phyloP scores from a whole-genome alignment of 92 coral and sea anemone genomes.

The Porites lobata region DNA sequence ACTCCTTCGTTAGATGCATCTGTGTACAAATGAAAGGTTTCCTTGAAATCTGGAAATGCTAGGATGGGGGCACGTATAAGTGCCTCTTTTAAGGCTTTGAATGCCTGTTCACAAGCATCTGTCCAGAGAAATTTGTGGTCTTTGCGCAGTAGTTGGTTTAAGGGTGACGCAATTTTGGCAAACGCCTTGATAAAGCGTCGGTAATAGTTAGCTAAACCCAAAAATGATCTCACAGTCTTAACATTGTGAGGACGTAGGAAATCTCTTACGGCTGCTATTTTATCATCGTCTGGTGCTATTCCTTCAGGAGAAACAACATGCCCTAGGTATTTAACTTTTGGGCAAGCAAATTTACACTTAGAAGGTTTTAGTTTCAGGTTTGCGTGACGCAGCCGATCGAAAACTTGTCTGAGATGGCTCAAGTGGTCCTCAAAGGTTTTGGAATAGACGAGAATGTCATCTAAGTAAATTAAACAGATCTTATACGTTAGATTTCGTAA shows the following conservation, averaged over 20 bases:
- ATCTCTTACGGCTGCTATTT: slow-evolving; percentile 53
- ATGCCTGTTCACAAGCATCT: slow-evolving; percentile 44
- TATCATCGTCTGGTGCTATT: slow-evolving; percentile 64
- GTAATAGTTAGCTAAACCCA: slow-evolving; percentile 77
- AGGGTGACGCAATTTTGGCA: slow-evolving; percentile 63
- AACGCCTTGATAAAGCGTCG: slow-evolving; percentile 59
- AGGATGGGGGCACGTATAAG: slow-evolving; percentile 60
- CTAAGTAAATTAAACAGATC: slow-evolving; percentile 28
- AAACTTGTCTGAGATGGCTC: slow-evolving; percentile 47
- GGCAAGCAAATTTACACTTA: too few species aligned
- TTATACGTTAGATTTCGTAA: slow-evolving; percentile 42
- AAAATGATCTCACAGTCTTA: slow-evolving; percentile 61
- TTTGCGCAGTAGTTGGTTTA: slow-evolving; percentile 55
- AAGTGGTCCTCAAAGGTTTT: slow-evolving; percentile 55
- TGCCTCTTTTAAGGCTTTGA: slow-evolving; percentile 42
- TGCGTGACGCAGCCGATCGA: slow-evolving; percentile 51
- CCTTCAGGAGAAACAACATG: slow-evolving; percentile 63
- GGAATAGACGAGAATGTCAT: slow-evolving; percentile 51
- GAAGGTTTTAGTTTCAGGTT: slow-evolving; percentile 46
- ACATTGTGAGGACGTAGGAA: slow-evolving; percentile 55
- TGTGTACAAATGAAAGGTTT: slow-evolving; percentile 46
- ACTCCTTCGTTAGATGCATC: slow-evolving; percentile 49
- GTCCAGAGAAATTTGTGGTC: slow-evolving; percentile 64
- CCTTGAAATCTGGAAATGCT: slow-evolving; percentile 65
- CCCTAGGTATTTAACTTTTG: slow-evolving; percentile 64